Percentiles rank a stretch among this genome's conserved stretches.
Conservation (phyloP, 2,888 invertebrate species). For the Tiliacea citrago region DNA sequence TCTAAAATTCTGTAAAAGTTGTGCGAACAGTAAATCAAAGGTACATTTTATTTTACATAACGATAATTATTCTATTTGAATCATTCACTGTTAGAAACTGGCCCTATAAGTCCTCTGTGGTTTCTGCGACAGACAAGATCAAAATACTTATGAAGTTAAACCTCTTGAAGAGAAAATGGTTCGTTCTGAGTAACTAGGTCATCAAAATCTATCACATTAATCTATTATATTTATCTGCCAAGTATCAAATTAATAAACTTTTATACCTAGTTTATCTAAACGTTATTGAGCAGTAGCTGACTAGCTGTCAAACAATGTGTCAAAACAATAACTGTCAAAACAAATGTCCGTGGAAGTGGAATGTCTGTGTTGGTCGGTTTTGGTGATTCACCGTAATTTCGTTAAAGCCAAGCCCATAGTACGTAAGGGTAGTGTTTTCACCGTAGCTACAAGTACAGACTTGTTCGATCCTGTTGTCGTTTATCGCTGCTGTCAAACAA, state of each 20-base stretch:
- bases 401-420: not conserved
- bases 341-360: constrained; percentile 55
- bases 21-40: not conserved
- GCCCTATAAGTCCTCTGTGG: not conserved
- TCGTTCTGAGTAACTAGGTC: too few species aligned
- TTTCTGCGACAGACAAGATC: not conserved
- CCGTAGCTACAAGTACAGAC: constrained; percentile 40
- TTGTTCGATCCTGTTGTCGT: constrained; percentile 36
- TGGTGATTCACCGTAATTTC: constrained; percentile 61
- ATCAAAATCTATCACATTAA: too few species aligned
- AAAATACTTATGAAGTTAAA: not conserved
- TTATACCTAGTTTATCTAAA: not conserved
- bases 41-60: not conserved
- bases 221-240: too few species aligned
- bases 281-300: not conserved
- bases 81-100: not conserved
- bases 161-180: too few species aligned
- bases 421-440: constrained; percentile 50
- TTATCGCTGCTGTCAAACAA: constrained; percentile 34
- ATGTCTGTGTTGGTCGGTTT: constrained; percentile 29
- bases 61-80: not conserved
- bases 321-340: constrained; percentile 58
- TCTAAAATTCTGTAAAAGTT: not conserved
- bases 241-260: too few species aligned
- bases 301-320: constrained; percentile 21